Evolutionary conservation across 2,797 vertebrate genomes (phyloP).

Genomic region (Characodon lateralis): DNA sequence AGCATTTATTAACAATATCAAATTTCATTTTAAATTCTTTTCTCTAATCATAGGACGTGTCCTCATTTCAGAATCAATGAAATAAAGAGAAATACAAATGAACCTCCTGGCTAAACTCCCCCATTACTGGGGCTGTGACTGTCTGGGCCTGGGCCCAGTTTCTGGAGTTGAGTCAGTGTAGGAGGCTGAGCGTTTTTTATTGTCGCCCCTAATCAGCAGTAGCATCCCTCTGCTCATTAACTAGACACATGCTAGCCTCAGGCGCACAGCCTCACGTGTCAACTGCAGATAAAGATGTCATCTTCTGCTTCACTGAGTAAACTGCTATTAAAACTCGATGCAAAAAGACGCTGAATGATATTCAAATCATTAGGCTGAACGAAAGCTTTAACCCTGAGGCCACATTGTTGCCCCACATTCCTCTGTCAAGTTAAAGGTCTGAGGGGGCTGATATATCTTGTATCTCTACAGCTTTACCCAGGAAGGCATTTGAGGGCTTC

Average conservation of each 20-base stretch:
- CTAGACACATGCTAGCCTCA: constrained; percentile 72
- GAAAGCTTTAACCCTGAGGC: constrained; percentile 67
- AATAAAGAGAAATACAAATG: constrained; percentile 18
- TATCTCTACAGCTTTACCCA: constrained; percentile 25
- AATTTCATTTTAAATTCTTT: background rate
- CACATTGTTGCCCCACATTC: constrained; percentile 66
- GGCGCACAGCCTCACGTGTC: constrained; percentile 76
- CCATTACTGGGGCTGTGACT: constrained; percentile 43
- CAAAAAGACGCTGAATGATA: constrained; percentile 69
- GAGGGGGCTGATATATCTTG: constrained; percentile 40
- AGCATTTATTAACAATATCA: background rate
- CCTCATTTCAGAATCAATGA: background rate
- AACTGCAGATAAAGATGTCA: constrained; percentile 79
- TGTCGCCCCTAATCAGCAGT: constrained; percentile 70
- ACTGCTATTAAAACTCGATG: constrained; percentile 73
- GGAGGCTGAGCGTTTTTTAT: constrained; percentile 52
- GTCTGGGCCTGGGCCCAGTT: constrained; percentile 24
- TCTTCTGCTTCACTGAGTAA: constrained; percentile 77
- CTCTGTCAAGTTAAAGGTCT: constrained; percentile 36
- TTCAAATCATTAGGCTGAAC: constrained; percentile 71
- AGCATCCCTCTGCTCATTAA: constrained; percentile 80
- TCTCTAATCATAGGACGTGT: background rate
- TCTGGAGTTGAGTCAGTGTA: constrained; percentile 43
- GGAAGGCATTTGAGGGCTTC: constrained; percentile 23
- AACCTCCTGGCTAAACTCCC: constrained; percentile 40